phyloP scores from a whole-genome alignment of 2,888 invertebrate genomes.

The Harpalus rufipes region DNA sequence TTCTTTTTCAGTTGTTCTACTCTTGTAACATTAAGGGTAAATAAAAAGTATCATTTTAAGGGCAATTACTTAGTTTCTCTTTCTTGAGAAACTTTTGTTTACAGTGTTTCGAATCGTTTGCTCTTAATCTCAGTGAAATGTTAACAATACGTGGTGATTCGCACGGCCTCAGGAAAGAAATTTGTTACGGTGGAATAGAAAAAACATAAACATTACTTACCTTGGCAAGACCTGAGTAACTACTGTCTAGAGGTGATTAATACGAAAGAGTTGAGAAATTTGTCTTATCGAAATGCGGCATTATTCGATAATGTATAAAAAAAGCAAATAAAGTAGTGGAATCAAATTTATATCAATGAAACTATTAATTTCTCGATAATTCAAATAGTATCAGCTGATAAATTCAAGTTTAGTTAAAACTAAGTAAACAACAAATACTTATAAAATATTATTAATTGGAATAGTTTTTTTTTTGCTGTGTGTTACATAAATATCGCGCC shows the following conservation, averaged over 20 bases:
- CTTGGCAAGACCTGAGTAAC: background rate
- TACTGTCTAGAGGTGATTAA: background rate
- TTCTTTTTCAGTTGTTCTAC: background rate
- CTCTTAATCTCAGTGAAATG: slow-evolving; percentile 19
- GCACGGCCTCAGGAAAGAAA: background rate
- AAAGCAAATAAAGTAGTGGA: too few species aligned
- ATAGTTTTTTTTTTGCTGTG: too few species aligned
- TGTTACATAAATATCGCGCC: too few species aligned
- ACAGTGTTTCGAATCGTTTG: slow-evolving; percentile 20
- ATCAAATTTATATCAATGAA: too few species aligned
- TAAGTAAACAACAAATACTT: too few species aligned
- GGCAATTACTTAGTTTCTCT: slow-evolving; percentile 24
- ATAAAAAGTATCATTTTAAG: slow-evolving; percentile 14
- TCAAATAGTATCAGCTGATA: background rate
- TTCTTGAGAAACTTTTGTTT: slow-evolving; percentile 35
- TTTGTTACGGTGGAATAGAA: slow-evolving; percentile 1
- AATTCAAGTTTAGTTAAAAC: background rate
- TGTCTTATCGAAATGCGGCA: too few species aligned
- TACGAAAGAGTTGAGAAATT: too few species aligned
- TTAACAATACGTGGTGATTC: slow-evolving; percentile 8
- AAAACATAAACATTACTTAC: slow-evolving; percentile 14
- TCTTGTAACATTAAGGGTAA: slow-evolving; percentile 30
- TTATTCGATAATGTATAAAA: too few species aligned
- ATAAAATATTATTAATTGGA: too few species aligned
- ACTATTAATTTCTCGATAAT: slow-evolving; percentile 5